Percentiles rank a stretch among this genome's conserved stretches.
phyloP scores from a whole-genome alignment of 64 coral and sea anemone species.

The Stichodactyla helianthus region DNA sequence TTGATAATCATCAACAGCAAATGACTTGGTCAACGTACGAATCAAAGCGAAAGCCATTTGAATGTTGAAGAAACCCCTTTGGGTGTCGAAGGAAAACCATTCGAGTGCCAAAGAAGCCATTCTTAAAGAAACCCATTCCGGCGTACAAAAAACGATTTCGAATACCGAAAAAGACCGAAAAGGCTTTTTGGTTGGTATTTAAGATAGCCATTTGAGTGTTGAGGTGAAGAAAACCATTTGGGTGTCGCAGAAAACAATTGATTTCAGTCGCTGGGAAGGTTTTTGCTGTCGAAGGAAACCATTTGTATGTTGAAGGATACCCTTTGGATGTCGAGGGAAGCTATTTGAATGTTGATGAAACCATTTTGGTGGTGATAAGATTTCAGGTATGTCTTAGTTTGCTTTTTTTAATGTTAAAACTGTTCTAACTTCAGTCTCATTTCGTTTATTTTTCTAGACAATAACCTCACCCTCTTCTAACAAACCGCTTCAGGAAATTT shows the following conservation, averaged over 20 bases:
- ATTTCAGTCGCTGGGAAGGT: too few species aligned
- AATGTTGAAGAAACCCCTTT: background rate
- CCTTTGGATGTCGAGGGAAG: background rate
- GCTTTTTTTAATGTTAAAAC: background rate
- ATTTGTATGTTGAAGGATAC: too few species aligned
- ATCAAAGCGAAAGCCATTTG: background rate
- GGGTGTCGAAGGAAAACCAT: background rate
- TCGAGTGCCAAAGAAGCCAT: background rate
- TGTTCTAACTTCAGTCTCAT: background rate
- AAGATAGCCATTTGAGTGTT: too few species aligned
- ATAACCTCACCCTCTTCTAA: background rate
- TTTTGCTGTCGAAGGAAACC: too few species aligned
- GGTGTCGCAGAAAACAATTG: too few species aligned
- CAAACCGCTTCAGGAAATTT: background rate
- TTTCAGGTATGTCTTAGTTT: background rate
- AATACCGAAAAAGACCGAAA: too few species aligned
- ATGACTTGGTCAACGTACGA: background rate
- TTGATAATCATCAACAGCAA: background rate
- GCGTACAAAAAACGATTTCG: too few species aligned
- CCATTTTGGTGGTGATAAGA: background rate
- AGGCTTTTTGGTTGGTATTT: background rate
- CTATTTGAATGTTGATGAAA: background rate
- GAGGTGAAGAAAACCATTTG: background rate
- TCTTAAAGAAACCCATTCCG: background rate
- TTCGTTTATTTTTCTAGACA: background rate